Conservation (phyloP, 35 echinoderm and acorn worm species). For the Nesometra sesokonis region DNA sequence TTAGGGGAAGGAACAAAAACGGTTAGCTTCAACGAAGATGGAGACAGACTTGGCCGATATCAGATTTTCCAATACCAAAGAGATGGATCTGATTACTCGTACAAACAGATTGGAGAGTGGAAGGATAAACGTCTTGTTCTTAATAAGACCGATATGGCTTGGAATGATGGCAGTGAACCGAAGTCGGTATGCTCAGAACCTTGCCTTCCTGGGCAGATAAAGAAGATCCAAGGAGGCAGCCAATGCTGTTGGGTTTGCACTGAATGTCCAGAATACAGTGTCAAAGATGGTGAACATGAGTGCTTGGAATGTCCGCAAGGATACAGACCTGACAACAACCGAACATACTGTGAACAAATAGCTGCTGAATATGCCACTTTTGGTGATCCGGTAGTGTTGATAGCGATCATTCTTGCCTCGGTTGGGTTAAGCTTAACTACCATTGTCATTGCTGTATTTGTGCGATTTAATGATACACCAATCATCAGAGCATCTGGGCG, state of each 20-base stretch:
- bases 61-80: conserved; percentile 70
- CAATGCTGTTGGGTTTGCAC: conserved; percentile 92
- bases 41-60: conserved; percentile 81
- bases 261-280: conserved; percentile 45
- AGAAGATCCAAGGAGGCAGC: conserved; percentile 32
- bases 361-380: conserved; percentile 54
- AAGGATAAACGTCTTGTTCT: conserved; percentile 27
- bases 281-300: conserved; percentile 34
- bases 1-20: neutral
- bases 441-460: conserved; percentile 68
- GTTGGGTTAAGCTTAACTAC: conserved; percentile 46
- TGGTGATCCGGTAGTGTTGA: conserved; percentile 51
- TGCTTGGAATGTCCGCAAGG: conserved; percentile 60
- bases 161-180: conserved; percentile 35
- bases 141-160: conserved; percentile 39
- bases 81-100: neutral
- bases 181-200: conserved; percentile 53
- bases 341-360: conserved; percentile 53
- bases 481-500: conserved; percentile 87
- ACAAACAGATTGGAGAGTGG: conserved; percentile 76
- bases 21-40: conserved; percentile 58
- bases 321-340: conserved; percentile 14
- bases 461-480: conserved; percentile 78
- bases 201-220: conserved; percentile 36
- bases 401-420: conserved; percentile 44